Evolutionary conservation across 2,797 vertebrate species (phyloP).

Genomic region (Rhynchotus rufescens): DNA sequence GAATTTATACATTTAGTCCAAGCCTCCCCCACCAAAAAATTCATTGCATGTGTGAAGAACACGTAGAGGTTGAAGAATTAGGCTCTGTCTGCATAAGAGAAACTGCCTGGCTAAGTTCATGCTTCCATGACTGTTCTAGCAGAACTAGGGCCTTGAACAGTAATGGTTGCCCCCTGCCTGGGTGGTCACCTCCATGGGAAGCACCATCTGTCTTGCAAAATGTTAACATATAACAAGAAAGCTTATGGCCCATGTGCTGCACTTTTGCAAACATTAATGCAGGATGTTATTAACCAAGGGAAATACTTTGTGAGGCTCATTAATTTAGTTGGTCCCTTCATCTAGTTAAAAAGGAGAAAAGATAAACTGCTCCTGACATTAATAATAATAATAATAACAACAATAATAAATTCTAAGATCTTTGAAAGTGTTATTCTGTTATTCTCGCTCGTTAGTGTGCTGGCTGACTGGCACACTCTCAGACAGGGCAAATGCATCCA

Average conservation of each 20-base stretch:
- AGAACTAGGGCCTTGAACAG: background rate
- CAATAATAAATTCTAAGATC: background rate
- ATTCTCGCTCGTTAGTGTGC: background rate
- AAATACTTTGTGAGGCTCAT: slow-evolving; percentile 75
- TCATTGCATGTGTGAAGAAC: background rate
- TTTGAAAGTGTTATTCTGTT: slow-evolving; percentile 36
- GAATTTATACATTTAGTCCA: background rate
- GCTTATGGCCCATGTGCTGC: slow-evolving; percentile 10
- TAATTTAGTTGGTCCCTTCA: slow-evolving; percentile 82
- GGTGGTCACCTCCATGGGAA: background rate
- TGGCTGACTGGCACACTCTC: background rate
- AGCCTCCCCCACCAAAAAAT: rapidly evolving
- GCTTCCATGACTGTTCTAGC: background rate
- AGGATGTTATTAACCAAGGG: slow-evolving; percentile 68
- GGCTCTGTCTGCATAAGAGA: background rate
- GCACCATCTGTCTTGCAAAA: background rate
- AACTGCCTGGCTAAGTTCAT: background rate
- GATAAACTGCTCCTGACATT: slow-evolving; percentile 65
- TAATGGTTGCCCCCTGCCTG: background rate
- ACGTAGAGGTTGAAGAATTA: background rate
- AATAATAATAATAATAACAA: background rate
- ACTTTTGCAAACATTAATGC: slow-evolving; percentile 64
- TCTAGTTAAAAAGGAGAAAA: slow-evolving; percentile 73
- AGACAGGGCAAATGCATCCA: rapidly evolving
- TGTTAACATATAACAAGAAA: background rate